These are phyloP conservation scores for Drosophila sproati DNA, from an alignment of 1,140 invertebrate species.

Conservation along the genomic window DNA sequence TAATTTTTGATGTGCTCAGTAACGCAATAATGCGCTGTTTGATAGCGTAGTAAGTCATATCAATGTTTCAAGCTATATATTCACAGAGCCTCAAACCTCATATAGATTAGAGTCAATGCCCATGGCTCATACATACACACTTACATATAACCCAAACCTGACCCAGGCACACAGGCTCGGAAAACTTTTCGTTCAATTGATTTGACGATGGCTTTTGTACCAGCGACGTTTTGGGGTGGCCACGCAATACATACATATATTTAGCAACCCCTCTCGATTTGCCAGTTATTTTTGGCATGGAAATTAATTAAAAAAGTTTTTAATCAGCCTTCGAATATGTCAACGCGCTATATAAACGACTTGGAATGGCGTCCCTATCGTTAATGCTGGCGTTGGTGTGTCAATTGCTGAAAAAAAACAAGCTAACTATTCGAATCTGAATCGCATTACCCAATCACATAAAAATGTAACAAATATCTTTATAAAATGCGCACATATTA, in stretches of 20 bases:
- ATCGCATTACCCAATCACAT: not conserved
- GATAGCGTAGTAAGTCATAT: slow-evolving; percentile 24
- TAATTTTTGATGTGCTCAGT: slow-evolving; percentile 65
- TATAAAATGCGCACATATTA: not conserved
- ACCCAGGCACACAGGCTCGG: not conserved
- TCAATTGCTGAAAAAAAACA: not conserved
- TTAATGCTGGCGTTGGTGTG: not conserved
- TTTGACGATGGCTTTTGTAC: slow-evolving; percentile 20
- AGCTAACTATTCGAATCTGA: not conserved
- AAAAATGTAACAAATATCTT: not conserved
- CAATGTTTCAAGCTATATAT: slow-evolving; percentile 12
- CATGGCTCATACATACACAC: slow-evolving; percentile 4
- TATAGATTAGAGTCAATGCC: slow-evolving; percentile 11
- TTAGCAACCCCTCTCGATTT: slow-evolving; percentile 9
- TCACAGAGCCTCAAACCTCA: not conserved
- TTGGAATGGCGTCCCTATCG: slow-evolving; percentile 2
- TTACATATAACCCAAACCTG: not conserved
- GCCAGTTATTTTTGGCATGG: slow-evolving; percentile 47
- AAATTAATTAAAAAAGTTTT: slow-evolving; percentile 84
- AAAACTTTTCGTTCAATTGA: slow-evolving; percentile 58
- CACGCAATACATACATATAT: slow-evolving; percentile 4
- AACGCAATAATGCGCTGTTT: slow-evolving; percentile 17
- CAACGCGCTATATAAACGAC: slow-evolving; percentile 35
- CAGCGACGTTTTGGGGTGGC: not conserved
- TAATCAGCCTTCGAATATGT: slow-evolving; percentile 73